Evolutionary conservation across 2,113 vertebrate species (phyloP).

Genomic region (Triplophysa dalaica): DNA sequence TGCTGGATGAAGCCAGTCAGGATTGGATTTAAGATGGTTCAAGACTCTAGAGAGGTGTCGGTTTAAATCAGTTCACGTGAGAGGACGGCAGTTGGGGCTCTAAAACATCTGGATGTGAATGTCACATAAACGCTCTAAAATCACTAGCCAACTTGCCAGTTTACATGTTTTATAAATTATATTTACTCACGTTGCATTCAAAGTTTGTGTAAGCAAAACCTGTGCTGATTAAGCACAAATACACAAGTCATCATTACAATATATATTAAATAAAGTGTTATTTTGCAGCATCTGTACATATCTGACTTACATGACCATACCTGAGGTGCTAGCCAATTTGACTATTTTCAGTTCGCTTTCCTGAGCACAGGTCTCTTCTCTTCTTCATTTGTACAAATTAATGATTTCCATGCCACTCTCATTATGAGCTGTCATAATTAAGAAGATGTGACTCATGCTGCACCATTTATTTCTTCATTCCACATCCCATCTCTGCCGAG

Average conservation of each 20-base stretch:
- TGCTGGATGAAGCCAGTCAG: constrained; percentile 30
- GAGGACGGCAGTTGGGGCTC: constrained; percentile 49
- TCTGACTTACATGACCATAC: neutral
- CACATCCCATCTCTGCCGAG: constrained; percentile 50
- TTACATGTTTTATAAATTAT: no score
- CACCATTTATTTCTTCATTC: constrained; percentile 56
- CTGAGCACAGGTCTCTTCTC: constrained; percentile 8
- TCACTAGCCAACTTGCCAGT: neutral
- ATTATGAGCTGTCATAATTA: constrained; percentile 60
- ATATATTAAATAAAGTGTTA: no score
- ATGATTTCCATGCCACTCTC: constrained; percentile 54
- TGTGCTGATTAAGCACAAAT: no score
- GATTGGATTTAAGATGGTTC: constrained; percentile 50
- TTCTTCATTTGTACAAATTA: constrained; percentile 63
- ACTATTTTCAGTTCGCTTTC: constrained; percentile 12
- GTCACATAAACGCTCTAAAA: neutral
- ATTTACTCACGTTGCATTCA: no score
- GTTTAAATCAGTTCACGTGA: constrained; percentile 37
- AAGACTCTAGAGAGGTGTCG: constrained; percentile 51
- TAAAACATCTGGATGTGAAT: neutral
- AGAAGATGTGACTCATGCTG: constrained; percentile 58
- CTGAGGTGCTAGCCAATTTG: neutral
- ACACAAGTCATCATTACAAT: no score
- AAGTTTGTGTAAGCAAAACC: no score
- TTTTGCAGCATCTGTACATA: neutral